Base-by-base conservation (phyloP, 1,140 invertebrate species). In the Neodiprion fabricii region DNA sequence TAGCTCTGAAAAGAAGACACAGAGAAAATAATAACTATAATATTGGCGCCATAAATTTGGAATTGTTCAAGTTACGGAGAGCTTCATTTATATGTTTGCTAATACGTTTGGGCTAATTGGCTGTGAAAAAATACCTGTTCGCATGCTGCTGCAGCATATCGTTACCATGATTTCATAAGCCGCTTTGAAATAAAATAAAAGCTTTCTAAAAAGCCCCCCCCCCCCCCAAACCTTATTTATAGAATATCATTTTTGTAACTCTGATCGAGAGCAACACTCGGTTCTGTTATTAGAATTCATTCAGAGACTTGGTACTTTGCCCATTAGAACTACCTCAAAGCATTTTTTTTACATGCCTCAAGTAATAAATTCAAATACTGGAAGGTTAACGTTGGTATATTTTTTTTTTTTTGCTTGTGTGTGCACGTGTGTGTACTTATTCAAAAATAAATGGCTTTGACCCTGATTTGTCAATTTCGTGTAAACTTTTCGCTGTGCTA, bases 231-330 rank as follows among this genome's bases (percentile, higher is more conserved):
- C 28, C 28, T 61, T 61, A 61, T 61, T 61, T 61, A 61, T 61
- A 61, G 53, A 7, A 61, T 61, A 14, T 61, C 53, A 61, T 61
- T 61, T 61, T 61, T 61, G 53, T 61, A 61, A 61, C 53, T 61
- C 53, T 17, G 7, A 61, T 61, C 53, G 53, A 61, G 53, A 61
- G 53, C 11, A 61, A 61, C 53, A 61, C 53, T 61, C 53, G 4
- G 11, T 12, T 61, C 53, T 61, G n/a, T 61, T 61, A 61, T 61
- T 61, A 61, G 53, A 61, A 12, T 61, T 61, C 53, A 61, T 61
- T 61, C 53, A 61, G 53, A 17, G 53, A 61, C 11, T 61, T 61
- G 53, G 53, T 61, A 61, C 53, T 61, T 61, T 61, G 53, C 53
- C 53, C 53, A 17, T 61, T 61, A 17, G 53, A 61, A 61, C 11